Evolutionary conservation across 2,113 vertebrate genomes (phyloP), one percentile per base, ranked within the genome.

Genomic region (Rhea americana): DNA sequence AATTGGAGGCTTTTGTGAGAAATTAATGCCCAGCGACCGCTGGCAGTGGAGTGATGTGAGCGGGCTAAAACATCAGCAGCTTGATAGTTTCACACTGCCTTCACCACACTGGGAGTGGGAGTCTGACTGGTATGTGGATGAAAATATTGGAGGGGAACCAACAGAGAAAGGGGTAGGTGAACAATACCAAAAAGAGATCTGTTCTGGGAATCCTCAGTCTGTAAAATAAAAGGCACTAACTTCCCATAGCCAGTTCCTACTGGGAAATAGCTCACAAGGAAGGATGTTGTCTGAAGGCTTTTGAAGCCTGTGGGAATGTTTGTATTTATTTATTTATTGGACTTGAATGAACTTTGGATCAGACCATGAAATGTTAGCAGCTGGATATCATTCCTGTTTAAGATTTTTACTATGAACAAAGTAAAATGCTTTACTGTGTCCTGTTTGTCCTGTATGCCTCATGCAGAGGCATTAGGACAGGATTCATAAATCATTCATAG

Each of bases 11-110:
- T 99, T 99, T 97, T 99, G 99, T 4, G 99, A 99, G 62, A 98
- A 98, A 59, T 96, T 99, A 77, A 96, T 99, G 88, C 99, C 99
- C 5, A 99, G 99, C 30, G 99, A 99, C 96, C 99, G 99, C 96
- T 99, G 99, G 99, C 98, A 98, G 48, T 99, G 99, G 99, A 99
- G 99, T 18, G 98, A 99, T 68, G 97, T 99, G 96, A 98, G 98
- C 4, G 99, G 99, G 65, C 98, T 99, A 61, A 98, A 98, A 83
- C 98, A 98, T 68, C 98, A 99, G 94, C 98, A 97, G 12, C 97
- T 99, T 45, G 98, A 98, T 63, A 95, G 97, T 91, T 99, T 99
- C 94, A 95, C 61, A 18, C 98, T 99, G 78, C 98, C 99, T 25
- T 99, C 99, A 0, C 96, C 96, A 26, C 98, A 98, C 97, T 99